Conservation (phyloP, 2,113 vertebrate species). For the Spea bombifrons region DNA sequence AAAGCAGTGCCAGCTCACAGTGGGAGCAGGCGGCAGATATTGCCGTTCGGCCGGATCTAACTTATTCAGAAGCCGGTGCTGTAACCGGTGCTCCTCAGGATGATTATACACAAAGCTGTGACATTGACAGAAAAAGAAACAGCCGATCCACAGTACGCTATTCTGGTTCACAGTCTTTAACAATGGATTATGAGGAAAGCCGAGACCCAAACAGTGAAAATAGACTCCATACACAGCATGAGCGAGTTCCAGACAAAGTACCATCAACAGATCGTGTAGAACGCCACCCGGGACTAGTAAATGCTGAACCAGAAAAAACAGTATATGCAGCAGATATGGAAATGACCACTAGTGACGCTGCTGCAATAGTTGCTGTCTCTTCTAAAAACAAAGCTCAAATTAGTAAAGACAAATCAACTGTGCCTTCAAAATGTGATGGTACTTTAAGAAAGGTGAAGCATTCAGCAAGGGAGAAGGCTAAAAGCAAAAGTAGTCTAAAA, state of each 20-base stretch:
- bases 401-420: constrained; percentile 36
- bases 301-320: constrained; percentile 45
- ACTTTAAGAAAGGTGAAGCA: constrained; percentile 44
- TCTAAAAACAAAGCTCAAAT: constrained; percentile 48
- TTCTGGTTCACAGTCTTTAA: background rate
- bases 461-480: constrained; percentile 19
- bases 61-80: background rate
- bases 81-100: background rate
- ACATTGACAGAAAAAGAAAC: background rate
- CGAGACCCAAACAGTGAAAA: constrained; percentile 46
- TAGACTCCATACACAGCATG: background rate
- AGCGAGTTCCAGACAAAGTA: constrained; percentile 8
- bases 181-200: background rate
- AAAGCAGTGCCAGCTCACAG: background rate
- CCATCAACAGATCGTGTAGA: background rate
- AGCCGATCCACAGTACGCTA: background rate
- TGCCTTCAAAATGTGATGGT: constrained; percentile 24
- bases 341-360: constrained; percentile 7
- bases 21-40: background rate
- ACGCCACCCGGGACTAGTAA: background rate
- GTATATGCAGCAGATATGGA: background rate
- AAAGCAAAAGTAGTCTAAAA: background rate
- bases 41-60: background rate
- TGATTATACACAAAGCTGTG: background rate
- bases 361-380: constrained; percentile 41